Evolutionary conservation across 37 sponge, comb jelly and placozoan species (phyloP), one percentile per base, ranked within the genome.

Genomic region (Oscarella lobularis): DNA sequence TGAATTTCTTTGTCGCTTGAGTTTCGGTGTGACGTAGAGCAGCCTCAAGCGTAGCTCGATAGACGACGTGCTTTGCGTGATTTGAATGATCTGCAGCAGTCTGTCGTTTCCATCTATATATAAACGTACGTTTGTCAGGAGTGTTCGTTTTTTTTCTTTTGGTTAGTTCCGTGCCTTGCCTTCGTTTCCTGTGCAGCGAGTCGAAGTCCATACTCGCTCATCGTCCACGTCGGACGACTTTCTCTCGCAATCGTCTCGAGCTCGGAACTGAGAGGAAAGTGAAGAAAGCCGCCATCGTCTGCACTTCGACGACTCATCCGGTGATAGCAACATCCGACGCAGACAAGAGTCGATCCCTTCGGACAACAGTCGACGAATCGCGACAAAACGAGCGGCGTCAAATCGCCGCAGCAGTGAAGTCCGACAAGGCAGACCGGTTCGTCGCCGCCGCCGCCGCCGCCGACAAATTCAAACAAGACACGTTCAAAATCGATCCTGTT

Each of bases 241-340:
- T 27, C 37, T 4, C n/a, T 0, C n/a, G 38, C 2, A 1, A 20
- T 3, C 36, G 39, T 2, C 67, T 3, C 60, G 34, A 80, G 67
- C 2, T 0, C 32, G 3, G 74, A 3, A 74, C 81, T 80, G 66
- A 80, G 9, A 31, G 81, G 81, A 74, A 80, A 80, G 2, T 74
- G 29, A 33, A 5, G 2, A 36, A 80, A 75, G 37, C 29, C 14
- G 1, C 20, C 60, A 27, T 48, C 20, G 20, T 48, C 60, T 48
- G 60, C 20, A 27, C 14, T 48, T 20, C 14, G n/a, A 35, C 40
- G 35, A 2, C 68, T 3, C 87, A 87, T 90, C 71, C 83, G 84
- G 69, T 90, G 92, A 73, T 90, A 90, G 74, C 92, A 90, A 38
- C 92, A 90, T 2, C 88, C 82, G 2, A 90, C 33, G 1, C 85